phyloP scores from a whole-genome alignment of 2,113 vertebrate genomes.

The Myotis brandtii region DNA sequence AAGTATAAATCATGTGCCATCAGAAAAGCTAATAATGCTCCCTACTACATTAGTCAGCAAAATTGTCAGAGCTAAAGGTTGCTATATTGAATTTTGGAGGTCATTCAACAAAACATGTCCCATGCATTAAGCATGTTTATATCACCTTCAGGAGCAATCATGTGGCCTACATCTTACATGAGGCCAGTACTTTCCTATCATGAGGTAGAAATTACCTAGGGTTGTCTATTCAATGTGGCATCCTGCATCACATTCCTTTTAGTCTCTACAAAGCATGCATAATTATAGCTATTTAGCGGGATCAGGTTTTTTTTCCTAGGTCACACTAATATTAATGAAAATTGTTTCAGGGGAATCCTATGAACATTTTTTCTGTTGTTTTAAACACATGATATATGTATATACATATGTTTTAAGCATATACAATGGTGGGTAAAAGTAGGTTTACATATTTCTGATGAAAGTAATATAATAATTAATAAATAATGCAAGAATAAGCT shows the following conservation, averaged over 20 bases:
- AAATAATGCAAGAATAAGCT: not conserved
- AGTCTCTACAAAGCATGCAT: not conserved
- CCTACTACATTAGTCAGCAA: not conserved
- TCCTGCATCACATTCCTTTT: not conserved
- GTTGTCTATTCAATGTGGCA: not conserved
- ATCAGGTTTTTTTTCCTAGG: conserved; percentile 13
- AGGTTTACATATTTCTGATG: not conserved
- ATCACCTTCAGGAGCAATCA: not conserved
- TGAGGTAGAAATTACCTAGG: not conserved
- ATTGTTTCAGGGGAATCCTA: not conserved
- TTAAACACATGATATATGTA: not conserved
- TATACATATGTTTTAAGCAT: not conserved
- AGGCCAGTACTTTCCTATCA: not conserved
- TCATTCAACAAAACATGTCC: not conserved
- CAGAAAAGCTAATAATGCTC: not conserved
- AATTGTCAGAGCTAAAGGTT: not conserved
- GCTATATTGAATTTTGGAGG: conserved; percentile 5
- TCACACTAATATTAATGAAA: not conserved
- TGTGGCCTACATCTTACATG: not conserved
- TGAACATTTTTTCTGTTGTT: not conserved
- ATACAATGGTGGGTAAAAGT: not conserved
- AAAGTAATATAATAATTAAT: not conserved
- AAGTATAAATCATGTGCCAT: not conserved
- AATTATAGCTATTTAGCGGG: conserved; percentile 39
- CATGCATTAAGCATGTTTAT: not conserved